Conservation (phyloP, 2,888 invertebrate species). For the Cremastobaeus sp. region DNA sequence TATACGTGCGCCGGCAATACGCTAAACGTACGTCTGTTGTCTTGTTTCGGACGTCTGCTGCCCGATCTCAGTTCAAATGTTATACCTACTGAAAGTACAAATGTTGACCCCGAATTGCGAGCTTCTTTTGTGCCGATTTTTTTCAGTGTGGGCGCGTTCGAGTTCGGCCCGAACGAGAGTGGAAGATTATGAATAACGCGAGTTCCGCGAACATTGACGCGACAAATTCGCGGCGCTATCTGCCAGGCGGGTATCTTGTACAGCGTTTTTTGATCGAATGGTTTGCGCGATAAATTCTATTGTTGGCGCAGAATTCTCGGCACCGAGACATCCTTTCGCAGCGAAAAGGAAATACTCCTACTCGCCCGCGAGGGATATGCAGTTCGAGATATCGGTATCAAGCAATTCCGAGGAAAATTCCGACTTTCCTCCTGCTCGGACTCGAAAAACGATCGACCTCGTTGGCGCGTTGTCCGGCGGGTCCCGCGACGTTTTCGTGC, state of each 20-base stretch:
- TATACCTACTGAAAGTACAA: too few species aligned
- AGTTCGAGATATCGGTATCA: constrained; percentile 37
- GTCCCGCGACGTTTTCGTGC: constrained; percentile 25
- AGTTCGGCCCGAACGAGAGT: too few species aligned
- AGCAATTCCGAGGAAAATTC: too few species aligned
- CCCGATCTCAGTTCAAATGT: too few species aligned
- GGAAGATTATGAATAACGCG: constrained; percentile 30
- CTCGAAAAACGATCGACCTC: constrained; percentile 13
- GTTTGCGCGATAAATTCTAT: constrained; percentile 57
- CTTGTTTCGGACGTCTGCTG: too few species aligned
- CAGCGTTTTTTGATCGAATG: constrained; percentile 51
- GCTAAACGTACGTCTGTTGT: too few species aligned
- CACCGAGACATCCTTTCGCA: constrained; percentile 39
- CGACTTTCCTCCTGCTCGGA: too few species aligned
- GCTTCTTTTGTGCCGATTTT: too few species aligned
- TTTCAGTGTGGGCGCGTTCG: too few species aligned
- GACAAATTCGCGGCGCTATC: constrained; percentile 37
- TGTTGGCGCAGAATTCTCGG: constrained; percentile 47
- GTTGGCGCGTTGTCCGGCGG: constrained; percentile 13
- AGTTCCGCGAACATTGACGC: constrained; percentile 40
- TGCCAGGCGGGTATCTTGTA: constrained; percentile 44
- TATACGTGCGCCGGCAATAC: too few species aligned
- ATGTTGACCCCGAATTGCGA: too few species aligned
- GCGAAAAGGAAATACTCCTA: constrained; percentile 54
- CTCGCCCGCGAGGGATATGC: constrained; percentile 40